phyloP scores from a whole-genome alignment of 1,140 invertebrate species.

The Bombus turneri region DNA sequence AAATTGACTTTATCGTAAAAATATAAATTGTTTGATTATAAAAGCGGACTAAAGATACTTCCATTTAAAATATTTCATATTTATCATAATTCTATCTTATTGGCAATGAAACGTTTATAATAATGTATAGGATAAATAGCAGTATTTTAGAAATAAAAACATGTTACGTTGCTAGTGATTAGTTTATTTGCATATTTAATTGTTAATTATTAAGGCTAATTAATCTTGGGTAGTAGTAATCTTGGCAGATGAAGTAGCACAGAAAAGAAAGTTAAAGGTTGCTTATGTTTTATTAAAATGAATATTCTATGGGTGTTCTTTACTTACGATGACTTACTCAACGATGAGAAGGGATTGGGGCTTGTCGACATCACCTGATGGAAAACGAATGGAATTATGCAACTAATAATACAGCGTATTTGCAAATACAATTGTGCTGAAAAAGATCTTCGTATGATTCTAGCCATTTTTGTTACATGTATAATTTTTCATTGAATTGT shows the following conservation, averaged over 20 bases:
- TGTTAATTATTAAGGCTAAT: too few relatives aligned
- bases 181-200: too few relatives aligned
- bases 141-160: too few relatives aligned
- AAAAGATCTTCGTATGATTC: background rate
- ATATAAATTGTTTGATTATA: background rate
- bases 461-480: background rate
- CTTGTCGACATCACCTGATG: background rate
- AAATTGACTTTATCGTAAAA: background rate
- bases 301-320: background rate
- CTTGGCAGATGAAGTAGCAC: background rate
- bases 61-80: too few relatives aligned
- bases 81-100: too few relatives aligned
- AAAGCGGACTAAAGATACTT: background rate
- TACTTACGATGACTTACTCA: background rate
- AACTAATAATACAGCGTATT: background rate
- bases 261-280: background rate
- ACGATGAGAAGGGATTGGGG: background rate
- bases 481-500: too few relatives aligned
- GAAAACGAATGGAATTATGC: conserved; percentile 1
- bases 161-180: too few relatives aligned
- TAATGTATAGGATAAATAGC: too few relatives aligned
- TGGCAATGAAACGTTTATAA: too few relatives aligned
- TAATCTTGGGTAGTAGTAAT: too few relatives aligned
- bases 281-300: background rate
- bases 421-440: background rate